Base-by-base conservation (phyloP, 92 coral and sea anemone genomes). In the Palythoa caribaeorum region DNA sequence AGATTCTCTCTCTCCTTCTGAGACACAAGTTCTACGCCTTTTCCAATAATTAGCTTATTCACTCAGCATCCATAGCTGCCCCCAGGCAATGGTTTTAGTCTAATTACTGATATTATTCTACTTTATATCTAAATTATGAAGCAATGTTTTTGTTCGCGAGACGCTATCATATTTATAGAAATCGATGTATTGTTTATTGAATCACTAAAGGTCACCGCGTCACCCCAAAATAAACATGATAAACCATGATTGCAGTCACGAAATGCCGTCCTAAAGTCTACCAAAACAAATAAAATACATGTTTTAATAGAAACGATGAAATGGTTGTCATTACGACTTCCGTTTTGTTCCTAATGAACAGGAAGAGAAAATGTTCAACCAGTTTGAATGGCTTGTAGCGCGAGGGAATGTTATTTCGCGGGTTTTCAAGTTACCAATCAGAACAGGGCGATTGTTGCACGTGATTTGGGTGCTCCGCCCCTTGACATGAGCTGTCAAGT, bases 401-500 rank as follows among this genome's bases (percentile, higher is more conserved):
- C 38, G 17, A 21, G 38, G 15, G 48, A 66, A 65, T 44, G 86
- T 65, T 37, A 65, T 80, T 80, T 80, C 74, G 85, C 75, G 85
- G 86, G 86, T 66, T 68, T 66, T 38, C 53, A 81, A 28, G 39
- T 57, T 66, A 40, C 86, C 86, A 81, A 81, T 81, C 40, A 81
- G 66, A 80, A 44, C 9, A 59, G 39, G 9, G 84, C 0, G 65
- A 44, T 17, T 39, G 14, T 65, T 16, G 9, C 86, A 81, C 76
- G 86, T 81, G 75, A 21, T 66, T 57, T 9, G 5, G 28, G 5
- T 35, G n/a, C 86, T 17, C 86, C 86, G 76, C 86, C 86, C 55
- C 76, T 81, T 81, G 86, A 81, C 74, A 16, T n/a, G 86, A 66
- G 86, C 76, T 81, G 86, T 65, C 86, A 81, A 44, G 37, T 8